These are phyloP conservation scores for Pomatorhinus ruficollis DNA, from an alignment of 2,113 vertebrate genomes.

Conservation along the genomic window DNA sequence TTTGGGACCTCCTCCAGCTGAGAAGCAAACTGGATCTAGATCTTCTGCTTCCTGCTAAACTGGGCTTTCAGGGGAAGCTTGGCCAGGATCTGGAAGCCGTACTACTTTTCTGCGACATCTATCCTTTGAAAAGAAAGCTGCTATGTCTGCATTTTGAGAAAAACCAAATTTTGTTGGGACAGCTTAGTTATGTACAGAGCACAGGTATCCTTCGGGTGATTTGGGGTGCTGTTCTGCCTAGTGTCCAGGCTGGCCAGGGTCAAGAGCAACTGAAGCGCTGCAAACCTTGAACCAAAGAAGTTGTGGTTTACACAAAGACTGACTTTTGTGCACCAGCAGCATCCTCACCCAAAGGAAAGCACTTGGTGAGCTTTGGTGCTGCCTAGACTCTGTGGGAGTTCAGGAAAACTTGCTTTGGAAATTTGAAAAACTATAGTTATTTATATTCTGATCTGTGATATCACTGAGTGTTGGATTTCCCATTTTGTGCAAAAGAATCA, in stretches of 20 bases:
- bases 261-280: fast-evolving
- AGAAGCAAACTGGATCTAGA: background rate
- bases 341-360: background rate
- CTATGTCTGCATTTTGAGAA: background rate
- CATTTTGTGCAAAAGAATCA: background rate
- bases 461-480: background rate
- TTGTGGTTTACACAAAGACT: background rate
- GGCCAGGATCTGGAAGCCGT: background rate
- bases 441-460: background rate
- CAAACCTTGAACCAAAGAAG: background rate
- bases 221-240: background rate
- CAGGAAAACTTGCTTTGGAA: background rate
- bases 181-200: background rate
- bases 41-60: background rate
- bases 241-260: background rate
- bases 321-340: background rate
- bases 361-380: background rate
- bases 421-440: background rate
- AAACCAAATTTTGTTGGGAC: background rate
- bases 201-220: background rate
- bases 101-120: background rate
- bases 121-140: background rate
- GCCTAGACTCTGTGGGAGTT: background rate
- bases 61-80: background rate
- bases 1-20: background rate